phyloP scores from a whole-genome alignment of 2,797 vertebrate species.

The Sparus aurata region DNA sequence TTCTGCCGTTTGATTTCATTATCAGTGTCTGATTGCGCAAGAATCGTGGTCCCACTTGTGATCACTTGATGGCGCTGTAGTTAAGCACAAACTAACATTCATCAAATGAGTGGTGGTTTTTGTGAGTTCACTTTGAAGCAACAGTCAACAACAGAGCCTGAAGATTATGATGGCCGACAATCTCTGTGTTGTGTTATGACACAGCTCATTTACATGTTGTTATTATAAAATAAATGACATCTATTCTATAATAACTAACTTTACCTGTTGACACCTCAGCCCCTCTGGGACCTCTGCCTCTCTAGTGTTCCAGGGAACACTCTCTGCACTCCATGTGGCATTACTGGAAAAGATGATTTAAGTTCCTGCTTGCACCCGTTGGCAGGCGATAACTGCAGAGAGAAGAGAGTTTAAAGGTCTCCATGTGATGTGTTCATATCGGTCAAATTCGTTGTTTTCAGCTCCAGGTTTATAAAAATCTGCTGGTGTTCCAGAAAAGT shows the following conservation, averaged over 20 bases:
- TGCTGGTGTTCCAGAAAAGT: not conserved
- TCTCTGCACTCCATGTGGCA: not conserved
- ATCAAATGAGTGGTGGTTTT: not conserved
- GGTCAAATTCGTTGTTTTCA: not conserved
- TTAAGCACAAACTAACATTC: not conserved
- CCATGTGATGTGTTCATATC: not conserved
- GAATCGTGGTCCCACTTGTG: not conserved
- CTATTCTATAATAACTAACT: too few species aligned
- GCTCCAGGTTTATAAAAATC: not conserved
- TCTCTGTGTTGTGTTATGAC: not conserved
- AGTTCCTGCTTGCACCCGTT: not conserved
- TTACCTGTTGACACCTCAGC: not conserved
- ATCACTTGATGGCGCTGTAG: constrained; percentile 49
- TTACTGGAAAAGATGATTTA: not conserved
- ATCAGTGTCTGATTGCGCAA: constrained; percentile 29
- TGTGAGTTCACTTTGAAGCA: not conserved
- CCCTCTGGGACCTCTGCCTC: not conserved
- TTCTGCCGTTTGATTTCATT: not conserved
- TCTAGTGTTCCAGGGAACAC: not conserved
- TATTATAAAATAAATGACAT: not conserved
- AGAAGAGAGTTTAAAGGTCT: constrained; percentile 1
- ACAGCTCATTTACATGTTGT: not conserved
- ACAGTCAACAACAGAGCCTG: not conserved
- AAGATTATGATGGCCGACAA: not conserved
- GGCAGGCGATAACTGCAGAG: not conserved